phyloP scores from a whole-genome alignment of 2,797 vertebrate genomes.

The Myripristis murdjan region DNA sequence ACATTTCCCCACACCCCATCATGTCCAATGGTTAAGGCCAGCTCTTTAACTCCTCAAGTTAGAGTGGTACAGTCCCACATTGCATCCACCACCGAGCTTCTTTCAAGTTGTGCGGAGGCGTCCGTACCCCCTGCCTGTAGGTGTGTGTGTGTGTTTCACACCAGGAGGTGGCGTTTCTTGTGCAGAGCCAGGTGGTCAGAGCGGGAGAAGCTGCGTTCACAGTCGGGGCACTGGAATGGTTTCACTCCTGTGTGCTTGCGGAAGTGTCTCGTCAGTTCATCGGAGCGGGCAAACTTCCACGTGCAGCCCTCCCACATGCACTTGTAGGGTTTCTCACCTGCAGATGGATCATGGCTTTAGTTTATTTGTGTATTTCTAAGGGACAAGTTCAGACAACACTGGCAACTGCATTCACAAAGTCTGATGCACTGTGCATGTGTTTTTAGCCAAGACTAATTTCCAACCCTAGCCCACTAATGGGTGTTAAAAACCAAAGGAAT shows the following conservation, averaged over 20 bases:
- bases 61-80: slow-evolving; percentile 67
- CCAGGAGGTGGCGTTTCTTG: slow-evolving; percentile 97
- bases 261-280: slow-evolving; percentile 99
- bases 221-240: slow-evolving; percentile 99
- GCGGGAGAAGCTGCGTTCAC: slow-evolving; percentile 98
- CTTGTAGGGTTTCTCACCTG: slow-evolving; percentile 99
- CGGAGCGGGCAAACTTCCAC: slow-evolving; percentile 99
- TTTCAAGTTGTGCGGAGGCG: slow-evolving; percentile 36
- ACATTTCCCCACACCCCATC: slow-evolving; percentile 40
- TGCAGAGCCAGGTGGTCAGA: slow-evolving; percentile 99
- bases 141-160: slow-evolving; percentile 85
- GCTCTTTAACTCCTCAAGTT: slow-evolving; percentile 49
- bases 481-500: too few relatives aligned
- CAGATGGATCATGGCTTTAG: too few relatives aligned
- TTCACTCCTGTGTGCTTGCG: slow-evolving; percentile 99
- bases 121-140: background rate
- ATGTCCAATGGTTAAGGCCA: slow-evolving; percentile 47
- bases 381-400: too few relatives aligned
- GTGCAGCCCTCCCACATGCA: slow-evolving; percentile 99
- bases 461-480: too few relatives aligned
- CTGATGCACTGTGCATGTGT: too few relatives aligned
- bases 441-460: too few relatives aligned
- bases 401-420: too few relatives aligned
- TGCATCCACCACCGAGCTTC: slow-evolving; percentile 43
- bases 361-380: too few relatives aligned